These are phyloP conservation scores for Bellardia bayeri DNA, from an alignment of 2,888 invertebrate genomes.

Conservation along the genomic window DNA sequence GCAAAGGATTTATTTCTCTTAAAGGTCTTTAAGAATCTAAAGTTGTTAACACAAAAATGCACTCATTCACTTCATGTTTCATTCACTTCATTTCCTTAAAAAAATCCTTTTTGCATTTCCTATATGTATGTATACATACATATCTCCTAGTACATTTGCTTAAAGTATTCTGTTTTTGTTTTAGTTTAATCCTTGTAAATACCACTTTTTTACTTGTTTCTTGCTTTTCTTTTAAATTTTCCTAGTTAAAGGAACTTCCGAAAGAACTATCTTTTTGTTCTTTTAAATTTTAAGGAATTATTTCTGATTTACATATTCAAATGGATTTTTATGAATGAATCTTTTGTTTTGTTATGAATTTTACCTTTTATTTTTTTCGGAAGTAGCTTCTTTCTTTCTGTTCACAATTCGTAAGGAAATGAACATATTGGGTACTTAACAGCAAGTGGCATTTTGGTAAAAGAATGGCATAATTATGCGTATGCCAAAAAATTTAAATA, in stretches of 20 bases:
- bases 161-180: slow-evolving; percentile 26
- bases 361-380: slow-evolving; percentile 53
- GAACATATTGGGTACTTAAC: slow-evolving; percentile 44
- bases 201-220: slow-evolving; percentile 50
- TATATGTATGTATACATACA: background rate
- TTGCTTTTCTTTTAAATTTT: slow-evolving; percentile 2
- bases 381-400: slow-evolving; percentile 51
- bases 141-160: slow-evolving; percentile 12
- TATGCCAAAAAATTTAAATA: slow-evolving; percentile 23
- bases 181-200: slow-evolving; percentile 61
- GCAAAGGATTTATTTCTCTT: slow-evolving; percentile 69
- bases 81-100: slow-evolving; percentile 50
- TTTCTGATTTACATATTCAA: slow-evolving; percentile 62
- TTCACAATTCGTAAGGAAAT: slow-evolving; percentile 9
- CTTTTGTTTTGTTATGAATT: slow-evolving; percentile 39
- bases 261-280: slow-evolving; percentile 30
- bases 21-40: slow-evolving; percentile 55
- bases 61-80: slow-evolving; percentile 27
- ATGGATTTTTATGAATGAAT: slow-evolving; percentile 42
- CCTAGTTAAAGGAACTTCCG: slow-evolving; percentile 50
- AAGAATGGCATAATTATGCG: background rate
- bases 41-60: slow-evolving; percentile 60
- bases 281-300: slow-evolving; percentile 6
- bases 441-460: slow-evolving; percentile 63
- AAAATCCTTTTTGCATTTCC: slow-evolving; percentile 43